Conservation (phyloP, 2,113 vertebrate genomes). For the Otus sunia region DNA sequence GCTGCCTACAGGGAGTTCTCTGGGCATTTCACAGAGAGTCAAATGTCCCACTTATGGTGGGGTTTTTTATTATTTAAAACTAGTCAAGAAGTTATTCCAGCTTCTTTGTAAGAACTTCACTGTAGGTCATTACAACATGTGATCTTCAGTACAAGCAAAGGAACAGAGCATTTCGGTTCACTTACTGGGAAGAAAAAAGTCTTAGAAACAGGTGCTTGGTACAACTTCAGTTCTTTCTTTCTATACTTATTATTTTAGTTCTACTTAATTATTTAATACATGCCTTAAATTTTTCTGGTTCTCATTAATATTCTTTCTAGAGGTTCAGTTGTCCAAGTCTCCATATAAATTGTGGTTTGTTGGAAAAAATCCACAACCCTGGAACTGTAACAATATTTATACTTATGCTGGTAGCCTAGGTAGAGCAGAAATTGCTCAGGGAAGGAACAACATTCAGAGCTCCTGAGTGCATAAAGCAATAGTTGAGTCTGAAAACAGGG, state of each 20-base stretch:
- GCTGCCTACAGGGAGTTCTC: neutral
- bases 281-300: neutral
- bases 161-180: neutral
- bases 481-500: neutral
- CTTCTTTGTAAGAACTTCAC: neutral
- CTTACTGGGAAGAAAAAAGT: neutral
- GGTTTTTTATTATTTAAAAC: neutral
- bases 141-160: neutral
- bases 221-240: neutral
- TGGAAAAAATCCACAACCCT: neutral
- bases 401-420: neutral
- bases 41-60: neutral
- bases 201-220: neutral
- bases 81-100: neutral
- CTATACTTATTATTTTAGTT: neutral
- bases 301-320: neutral
- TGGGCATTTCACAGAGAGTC: neutral
- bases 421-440: neutral
- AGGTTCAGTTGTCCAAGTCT: neutral
- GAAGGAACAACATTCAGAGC: neutral
- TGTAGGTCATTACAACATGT: neutral
- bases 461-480: neutral
- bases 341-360: neutral
- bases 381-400: neutral
- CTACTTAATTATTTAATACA: neutral